Conservation (phyloP, 2,113 vertebrate species). For the Polyodon spathula region DNA sequence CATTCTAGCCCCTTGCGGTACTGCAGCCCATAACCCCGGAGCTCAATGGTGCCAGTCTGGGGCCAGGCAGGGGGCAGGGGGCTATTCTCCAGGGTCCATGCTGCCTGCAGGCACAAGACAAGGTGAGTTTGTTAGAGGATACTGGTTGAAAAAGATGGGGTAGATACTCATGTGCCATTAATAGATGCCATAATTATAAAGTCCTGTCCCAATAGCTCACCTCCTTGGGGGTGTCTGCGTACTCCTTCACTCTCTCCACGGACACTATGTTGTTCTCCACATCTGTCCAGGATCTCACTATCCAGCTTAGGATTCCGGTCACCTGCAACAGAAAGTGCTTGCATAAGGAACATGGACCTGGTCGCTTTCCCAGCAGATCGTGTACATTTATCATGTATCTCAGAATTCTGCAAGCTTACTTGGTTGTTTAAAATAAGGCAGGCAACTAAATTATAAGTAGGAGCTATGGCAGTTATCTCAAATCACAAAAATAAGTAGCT, state of each 20-base stretch:
- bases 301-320: slow-evolving; percentile 81
- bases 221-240: slow-evolving; percentile 70
- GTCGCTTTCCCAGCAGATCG: too few relatives aligned
- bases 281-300: slow-evolving; percentile 81
- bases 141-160: slow-evolving; percentile 10
- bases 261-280: slow-evolving; percentile 81
- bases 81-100: slow-evolving; percentile 61
- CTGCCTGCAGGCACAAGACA: slow-evolving; percentile 48
- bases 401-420: too few relatives aligned
- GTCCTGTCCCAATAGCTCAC: too few relatives aligned
- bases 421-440: too few relatives aligned
- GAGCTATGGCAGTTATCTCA: too few relatives aligned
- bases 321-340: slow-evolving; percentile 53
- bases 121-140: slow-evolving; percentile 31
- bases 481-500: too few relatives aligned
- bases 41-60: slow-evolving; percentile 67
- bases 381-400: too few relatives aligned
- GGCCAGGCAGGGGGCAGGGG: slow-evolving; percentile 61
- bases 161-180: too few relatives aligned
- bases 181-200: too few relatives aligned
- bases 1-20: slow-evolving; percentile 73
- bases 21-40: slow-evolving; percentile 69
- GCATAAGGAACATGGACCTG: not conserved
- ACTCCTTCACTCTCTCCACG: slow-evolving; percentile 79
- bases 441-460: too few relatives aligned